Evolutionary conservation across 2,888 invertebrate genomes (phyloP).

Genomic region (Podotricha telesiphe): DNA sequence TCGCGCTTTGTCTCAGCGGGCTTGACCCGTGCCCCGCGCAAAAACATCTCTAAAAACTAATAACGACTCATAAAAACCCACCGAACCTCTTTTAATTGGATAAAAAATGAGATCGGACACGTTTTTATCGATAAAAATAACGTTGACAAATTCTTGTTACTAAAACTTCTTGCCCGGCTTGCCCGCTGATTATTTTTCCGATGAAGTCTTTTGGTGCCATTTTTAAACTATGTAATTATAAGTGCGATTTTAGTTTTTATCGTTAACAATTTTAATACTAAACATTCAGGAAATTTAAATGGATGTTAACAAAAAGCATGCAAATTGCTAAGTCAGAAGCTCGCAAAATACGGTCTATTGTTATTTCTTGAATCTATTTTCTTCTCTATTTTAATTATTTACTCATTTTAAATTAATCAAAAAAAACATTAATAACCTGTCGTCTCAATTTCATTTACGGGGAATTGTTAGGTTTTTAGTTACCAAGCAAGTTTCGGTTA

Average conservation of each 20-base stretch:
- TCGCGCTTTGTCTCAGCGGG: constrained; percentile 77
- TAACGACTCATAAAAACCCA: constrained; percentile 60
- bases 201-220: constrained; percentile 40
- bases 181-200: constrained; percentile 39
- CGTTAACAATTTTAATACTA: constrained; percentile 26
- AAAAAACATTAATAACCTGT: constrained; percentile 13
- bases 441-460: neutral
- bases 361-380: constrained; percentile 13
- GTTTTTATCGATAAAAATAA: constrained; percentile 56
- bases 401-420: constrained; percentile 7
- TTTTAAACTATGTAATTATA: constrained; percentile 40
- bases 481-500: constrained; percentile 7
- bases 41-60: constrained; percentile 70
- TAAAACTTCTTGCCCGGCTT: constrained; percentile 32
- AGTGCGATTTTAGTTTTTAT: constrained; percentile 39
- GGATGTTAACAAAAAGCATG: constrained; percentile 31
- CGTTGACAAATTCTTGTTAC: constrained; percentile 41
- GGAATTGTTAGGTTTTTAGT: neutral
- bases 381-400: constrained; percentile 16
- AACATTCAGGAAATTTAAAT: constrained; percentile 32
- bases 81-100: constrained; percentile 68
- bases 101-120: constrained; percentile 64
- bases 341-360: constrained; percentile 17
- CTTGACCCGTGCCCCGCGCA: constrained; percentile 80
- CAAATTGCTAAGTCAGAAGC: constrained; percentile 32